Percentiles rank a stretch among this genome's conserved stretches.
phyloP scores from a whole-genome alignment of 2,888 invertebrate genomes.

The Biston betularia region DNA sequence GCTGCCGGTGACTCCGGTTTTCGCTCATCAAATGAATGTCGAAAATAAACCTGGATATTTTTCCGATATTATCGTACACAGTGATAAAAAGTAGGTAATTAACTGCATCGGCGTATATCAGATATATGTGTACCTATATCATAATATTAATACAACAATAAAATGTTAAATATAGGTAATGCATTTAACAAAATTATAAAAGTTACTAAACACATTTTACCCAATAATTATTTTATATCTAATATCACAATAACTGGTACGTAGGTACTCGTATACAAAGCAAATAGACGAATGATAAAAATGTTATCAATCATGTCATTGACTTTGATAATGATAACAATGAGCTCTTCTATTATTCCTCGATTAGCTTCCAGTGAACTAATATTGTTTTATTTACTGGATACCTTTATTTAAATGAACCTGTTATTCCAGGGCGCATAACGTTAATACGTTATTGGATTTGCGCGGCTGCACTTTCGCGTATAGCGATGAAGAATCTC shows the following conservation, averaged over 20 bases:
- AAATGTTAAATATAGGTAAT: too few species aligned
- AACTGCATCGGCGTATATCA: too few species aligned
- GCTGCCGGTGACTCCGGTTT: constrained; percentile 86
- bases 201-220: too few species aligned
- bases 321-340: constrained; percentile 56
- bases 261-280: constrained; percentile 41
- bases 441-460: constrained; percentile 85
- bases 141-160: too few species aligned
- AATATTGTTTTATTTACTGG: constrained; percentile 53
- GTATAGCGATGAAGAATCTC: constrained; percentile 82
- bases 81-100: constrained; percentile 82
- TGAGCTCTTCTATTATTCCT: constrained; percentile 68
- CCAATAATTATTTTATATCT: not conserved
- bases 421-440: constrained; percentile 76
- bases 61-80: constrained; percentile 87
- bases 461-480: constrained; percentile 86
- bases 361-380: constrained; percentile 62
- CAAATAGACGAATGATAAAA: constrained; percentile 71
- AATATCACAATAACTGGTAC: constrained; percentile 5
- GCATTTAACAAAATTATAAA: too few species aligned
- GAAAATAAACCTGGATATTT: constrained; percentile 86
- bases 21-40: constrained; percentile 84
- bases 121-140: too few species aligned
- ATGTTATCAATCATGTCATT: constrained; percentile 79
- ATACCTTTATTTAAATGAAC: constrained; percentile 14